These are phyloP conservation scores for Urocyon cinereoargenteus DNA, from an alignment of 2,797 vertebrate genomes.

Conservation along the genomic window DNA sequence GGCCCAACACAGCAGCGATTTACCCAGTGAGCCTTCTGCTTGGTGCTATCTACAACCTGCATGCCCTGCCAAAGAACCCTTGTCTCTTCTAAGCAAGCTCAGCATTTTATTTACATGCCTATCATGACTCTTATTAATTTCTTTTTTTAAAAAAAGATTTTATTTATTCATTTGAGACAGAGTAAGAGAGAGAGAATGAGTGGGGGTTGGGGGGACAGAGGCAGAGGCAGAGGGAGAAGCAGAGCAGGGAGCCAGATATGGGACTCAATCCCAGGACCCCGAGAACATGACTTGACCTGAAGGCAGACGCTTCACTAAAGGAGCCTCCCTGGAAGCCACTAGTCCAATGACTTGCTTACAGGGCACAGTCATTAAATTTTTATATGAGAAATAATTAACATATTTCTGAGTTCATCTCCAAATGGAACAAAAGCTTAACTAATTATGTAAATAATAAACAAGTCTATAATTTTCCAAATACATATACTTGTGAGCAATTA, in stretches of 20 bases:
- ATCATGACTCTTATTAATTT: not conserved
- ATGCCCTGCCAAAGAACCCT: not conserved
- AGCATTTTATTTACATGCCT: not conserved
- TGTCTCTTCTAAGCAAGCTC: not conserved
- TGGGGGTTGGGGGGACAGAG: no score
- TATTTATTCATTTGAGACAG: no score
- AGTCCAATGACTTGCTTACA: not conserved
- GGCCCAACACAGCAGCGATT: not conserved
- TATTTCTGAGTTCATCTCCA: constrained; percentile 18
- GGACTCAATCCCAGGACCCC: no score
- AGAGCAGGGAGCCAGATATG: no score
- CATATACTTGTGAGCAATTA: not conserved
- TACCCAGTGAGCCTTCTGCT: not conserved
- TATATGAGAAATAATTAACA: not conserved
- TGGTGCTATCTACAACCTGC: accelerated
- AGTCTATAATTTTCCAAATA: not conserved
- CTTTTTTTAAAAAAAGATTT: no score
- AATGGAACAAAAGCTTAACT: not conserved
- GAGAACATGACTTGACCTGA: no score
- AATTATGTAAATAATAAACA: not conserved
- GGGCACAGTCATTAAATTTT: not conserved
- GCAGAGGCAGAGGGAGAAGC: no score
- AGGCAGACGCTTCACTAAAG: no score
- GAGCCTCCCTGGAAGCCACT: not conserved
- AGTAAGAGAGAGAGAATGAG: no score